Percentiles rank a stretch among this genome's conserved stretches.
These are phyloP conservation scores for Onychorhynchus coronatus DNA, from an alignment of 2,113 vertebrate species.

Conservation along the genomic window DNA sequence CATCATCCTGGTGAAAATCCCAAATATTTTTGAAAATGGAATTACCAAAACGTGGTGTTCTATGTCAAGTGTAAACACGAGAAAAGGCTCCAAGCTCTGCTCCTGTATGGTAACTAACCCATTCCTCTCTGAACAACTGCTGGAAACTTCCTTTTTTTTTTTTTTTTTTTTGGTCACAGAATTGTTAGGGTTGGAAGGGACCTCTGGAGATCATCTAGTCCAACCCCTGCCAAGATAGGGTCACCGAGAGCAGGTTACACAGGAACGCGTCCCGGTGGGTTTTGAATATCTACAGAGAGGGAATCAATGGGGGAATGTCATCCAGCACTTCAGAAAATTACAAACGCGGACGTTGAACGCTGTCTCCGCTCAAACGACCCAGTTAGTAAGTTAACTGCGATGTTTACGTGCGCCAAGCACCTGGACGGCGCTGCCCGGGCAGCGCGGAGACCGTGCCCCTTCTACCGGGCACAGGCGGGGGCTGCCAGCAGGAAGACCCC, in stretches of 20 bases:
- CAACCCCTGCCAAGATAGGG: neutral
- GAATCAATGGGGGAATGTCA: neutral
- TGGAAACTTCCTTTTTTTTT: neutral
- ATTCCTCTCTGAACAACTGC: neutral
- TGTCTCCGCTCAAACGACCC: rapidly evolving
- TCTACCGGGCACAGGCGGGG: neutral
- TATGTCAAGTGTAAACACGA: rapidly evolving
- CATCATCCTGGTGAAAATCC: neutral
- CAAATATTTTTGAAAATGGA: neutral
- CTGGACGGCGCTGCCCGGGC: neutral
- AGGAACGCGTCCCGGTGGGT: neutral
- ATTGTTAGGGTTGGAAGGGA: neutral
- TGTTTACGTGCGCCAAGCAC: neutral
- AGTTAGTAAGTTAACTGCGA: neutral
- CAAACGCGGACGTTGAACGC: too few relatives aligned
- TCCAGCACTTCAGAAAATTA: neutral
- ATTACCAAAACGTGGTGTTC: neutral
- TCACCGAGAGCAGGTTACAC: neutral
- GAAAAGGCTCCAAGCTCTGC: neutral
- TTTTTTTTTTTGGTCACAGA: neutral
- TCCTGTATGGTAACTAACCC: neutral
- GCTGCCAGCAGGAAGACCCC: neutral
- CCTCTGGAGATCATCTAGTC: neutral
- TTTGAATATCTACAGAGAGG: neutral
- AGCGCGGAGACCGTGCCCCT: neutral